phyloP scores from a whole-genome alignment of 2,113 vertebrate species.

The Protomyctophum bolini region DNA sequence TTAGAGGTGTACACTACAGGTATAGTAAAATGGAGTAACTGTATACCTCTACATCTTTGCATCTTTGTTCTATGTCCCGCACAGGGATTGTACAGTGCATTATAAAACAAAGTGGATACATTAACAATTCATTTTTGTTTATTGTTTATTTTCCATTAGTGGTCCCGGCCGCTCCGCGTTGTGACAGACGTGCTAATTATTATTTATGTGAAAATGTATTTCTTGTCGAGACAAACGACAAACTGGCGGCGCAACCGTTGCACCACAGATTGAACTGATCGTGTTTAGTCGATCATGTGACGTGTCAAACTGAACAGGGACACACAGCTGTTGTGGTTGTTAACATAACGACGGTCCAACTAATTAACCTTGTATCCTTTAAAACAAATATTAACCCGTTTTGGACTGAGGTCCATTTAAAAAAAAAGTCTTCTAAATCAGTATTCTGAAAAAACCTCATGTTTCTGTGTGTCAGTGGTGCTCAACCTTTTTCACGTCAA shows the following conservation, averaged over 20 bases:
- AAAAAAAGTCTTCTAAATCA: too few relatives aligned
- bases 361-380: constrained; percentile 60
- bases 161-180: constrained; percentile 16
- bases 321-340: constrained; percentile 45
- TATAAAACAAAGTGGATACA: constrained; percentile 23
- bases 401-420: too few relatives aligned
- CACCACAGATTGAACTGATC: constrained; percentile 51
- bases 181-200: constrained; percentile 57
- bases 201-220: background rate
- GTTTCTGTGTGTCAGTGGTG: too few relatives aligned
- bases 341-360: constrained; percentile 47
- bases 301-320: background rate
- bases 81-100: background rate
- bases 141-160: constrained; percentile 58
- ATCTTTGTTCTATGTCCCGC: too few relatives aligned
- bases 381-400: constrained; percentile 55
- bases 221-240: constrained; percentile 36
- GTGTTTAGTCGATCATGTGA: constrained; percentile 37
- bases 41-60: too few relatives aligned
- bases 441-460: too few relatives aligned
- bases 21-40: too few relatives aligned
- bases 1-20: too few relatives aligned
- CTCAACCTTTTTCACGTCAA: too few relatives aligned
- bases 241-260: constrained; percentile 4
- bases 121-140: constrained; percentile 29